These are phyloP conservation scores for Thamnaconus septentrionalis DNA, from an alignment of 2,113 vertebrate genomes.

Conservation along the genomic window DNA sequence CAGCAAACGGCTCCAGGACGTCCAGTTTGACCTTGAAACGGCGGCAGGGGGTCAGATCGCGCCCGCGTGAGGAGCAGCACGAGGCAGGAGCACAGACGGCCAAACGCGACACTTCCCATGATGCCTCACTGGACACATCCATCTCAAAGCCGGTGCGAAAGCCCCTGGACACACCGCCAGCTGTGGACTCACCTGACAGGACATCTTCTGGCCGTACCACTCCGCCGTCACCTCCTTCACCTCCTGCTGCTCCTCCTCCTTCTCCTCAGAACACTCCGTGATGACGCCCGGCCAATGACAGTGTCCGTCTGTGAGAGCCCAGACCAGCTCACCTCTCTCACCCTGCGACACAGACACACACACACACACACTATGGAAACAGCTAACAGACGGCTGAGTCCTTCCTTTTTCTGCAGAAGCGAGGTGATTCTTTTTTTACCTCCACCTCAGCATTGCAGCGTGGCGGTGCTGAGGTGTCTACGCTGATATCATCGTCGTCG, in stretches of 20 bases:
- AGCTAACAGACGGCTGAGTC: background rate
- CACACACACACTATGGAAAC: background rate
- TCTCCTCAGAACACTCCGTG: constrained; percentile 11
- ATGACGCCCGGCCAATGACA: constrained; percentile 84
- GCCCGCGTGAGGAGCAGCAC: background rate
- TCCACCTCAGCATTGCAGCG: background rate
- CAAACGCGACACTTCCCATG: no score
- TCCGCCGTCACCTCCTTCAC: constrained; percentile 75
- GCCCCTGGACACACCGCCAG: background rate
- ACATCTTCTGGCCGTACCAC: constrained; percentile 85
- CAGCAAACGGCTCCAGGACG: constrained; percentile 75
- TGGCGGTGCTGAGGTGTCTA: background rate
- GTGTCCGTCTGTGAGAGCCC: constrained; percentile 83
- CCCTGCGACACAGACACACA: constrained; percentile 59
- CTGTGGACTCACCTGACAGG: constrained; percentile 79
- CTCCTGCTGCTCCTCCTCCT: constrained; percentile 50
- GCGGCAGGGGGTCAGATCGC: background rate
- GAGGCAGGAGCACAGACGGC: no score
- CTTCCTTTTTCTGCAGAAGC: background rate
- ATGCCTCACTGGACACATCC: no score
- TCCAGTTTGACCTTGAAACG: constrained; percentile 76
- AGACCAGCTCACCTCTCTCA: constrained; percentile 83
- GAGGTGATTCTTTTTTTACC: background rate
- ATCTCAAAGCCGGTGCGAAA: no score
- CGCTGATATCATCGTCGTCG: constrained; percentile 1